Evolutionary conservation across 2,888 invertebrate genomes (phyloP), one percentile per base, ranked within the genome.

Genomic region (Papilio demoleus): DNA sequence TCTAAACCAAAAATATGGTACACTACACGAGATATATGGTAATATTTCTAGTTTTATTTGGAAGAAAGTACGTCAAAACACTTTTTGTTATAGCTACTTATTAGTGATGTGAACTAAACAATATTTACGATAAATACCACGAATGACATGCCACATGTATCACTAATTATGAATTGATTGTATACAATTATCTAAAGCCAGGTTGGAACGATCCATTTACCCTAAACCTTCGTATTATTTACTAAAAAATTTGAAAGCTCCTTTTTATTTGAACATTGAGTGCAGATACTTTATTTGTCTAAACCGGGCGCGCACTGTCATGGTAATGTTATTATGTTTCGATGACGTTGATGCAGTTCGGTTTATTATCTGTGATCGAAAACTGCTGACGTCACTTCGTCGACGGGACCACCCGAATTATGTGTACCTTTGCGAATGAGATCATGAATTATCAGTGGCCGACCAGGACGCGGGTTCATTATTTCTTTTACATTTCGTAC

Each of bases 261-360:
- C 87, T 92, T 91, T 90, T 90, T 86, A 92, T 92, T 92, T 92
- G 92, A 92, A 92, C 92, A 92, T 92, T 90, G 90, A 88, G 90
- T 92, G 91, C 91, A 87, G 89, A 87, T 88, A 88, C 87, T 84
- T 86, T 90, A 90, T 90, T 90, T 91, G 87, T 88, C 90, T 88
- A 85, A 82, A 84, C 89, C 84, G 86, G 90, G 88, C 90, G 90
- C 88, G 88, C 91, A 90, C 90, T 87, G 90, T 88, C 88, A 70
- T 81, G 77, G 70, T 73, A 70, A 72, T 70, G 70, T 73, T 65
- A 72, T 73, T 76, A 74, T 70, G 59, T 68, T 47, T 58, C 71
- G 72, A 74, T 77, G 74, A 75, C 74, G 64, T 64, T 63, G 75
- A 72, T 71, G 62, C 76, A 73, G 76, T 74, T 75, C 72, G 74